Percentiles rank a stretch among this genome's conserved stretches.
These are phyloP conservation scores for Eunapius fragilis DNA, from an alignment of 37 sponge, comb jelly and placozoan genomes.

Conservation along the genomic window DNA sequence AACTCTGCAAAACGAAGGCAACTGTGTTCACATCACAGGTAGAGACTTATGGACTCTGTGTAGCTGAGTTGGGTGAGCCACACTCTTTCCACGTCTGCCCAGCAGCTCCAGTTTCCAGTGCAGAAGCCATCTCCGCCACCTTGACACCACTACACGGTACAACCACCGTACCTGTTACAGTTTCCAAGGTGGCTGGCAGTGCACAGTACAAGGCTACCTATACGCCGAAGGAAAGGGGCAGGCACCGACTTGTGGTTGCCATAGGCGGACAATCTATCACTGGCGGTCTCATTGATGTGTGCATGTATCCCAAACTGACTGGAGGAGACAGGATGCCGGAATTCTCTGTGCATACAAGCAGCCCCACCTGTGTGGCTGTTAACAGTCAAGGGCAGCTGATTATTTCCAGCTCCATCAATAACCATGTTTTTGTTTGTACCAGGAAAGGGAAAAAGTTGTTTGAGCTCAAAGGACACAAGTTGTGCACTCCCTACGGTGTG, in stretches of 20 bases:
- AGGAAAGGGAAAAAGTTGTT: background rate
- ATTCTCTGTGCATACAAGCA: background rate
- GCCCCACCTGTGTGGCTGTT: background rate
- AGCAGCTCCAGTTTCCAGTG: background rate
- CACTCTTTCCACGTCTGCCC: conserved; percentile 16
- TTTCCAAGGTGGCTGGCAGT: conserved; percentile 20
- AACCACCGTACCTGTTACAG: background rate
- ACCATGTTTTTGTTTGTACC: background rate
- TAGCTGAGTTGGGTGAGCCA: conserved; percentile 1
- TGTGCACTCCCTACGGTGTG: conserved; percentile 32
- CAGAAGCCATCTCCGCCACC: conserved; percentile 13
- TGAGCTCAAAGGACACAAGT: background rate
- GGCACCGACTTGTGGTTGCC: conserved; percentile 9
- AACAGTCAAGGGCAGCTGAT: background rate
- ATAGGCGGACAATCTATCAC: conserved; percentile 16
- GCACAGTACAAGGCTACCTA: conserved; percentile 35
- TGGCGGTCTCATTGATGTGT: conserved; percentile 3
- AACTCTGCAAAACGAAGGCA: conserved; percentile 8
- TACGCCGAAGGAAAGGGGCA: conserved; percentile 25
- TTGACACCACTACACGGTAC: conserved; percentile 22
- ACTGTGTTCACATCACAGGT: conserved; percentile 13
- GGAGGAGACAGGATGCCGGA: background rate
- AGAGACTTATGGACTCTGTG: background rate
- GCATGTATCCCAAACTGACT: background rate
- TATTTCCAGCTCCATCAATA: background rate